A percentile compares a stretch with the other conserved stretches of the same genome.
phyloP scores from a whole-genome alignment of 2,113 vertebrate genomes.

The Nyctereutes procyonoides region DNA sequence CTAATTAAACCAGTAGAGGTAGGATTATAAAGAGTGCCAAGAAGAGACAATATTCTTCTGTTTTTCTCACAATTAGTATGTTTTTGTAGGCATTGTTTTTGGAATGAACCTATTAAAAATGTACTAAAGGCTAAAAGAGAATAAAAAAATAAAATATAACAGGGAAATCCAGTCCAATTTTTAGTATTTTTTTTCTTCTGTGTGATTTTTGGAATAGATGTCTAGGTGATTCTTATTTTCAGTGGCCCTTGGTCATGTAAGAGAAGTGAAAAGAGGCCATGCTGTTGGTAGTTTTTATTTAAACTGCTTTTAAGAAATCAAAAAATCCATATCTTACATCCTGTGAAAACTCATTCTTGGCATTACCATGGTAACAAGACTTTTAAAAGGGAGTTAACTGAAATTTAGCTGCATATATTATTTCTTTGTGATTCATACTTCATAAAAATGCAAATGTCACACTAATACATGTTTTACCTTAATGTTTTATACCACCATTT shows the following conservation, averaged over 20 bases:
- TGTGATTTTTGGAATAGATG: conserved; percentile 62
- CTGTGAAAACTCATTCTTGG: conserved; percentile 87
- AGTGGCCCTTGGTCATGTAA: conserved; percentile 84
- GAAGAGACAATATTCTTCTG: conserved; percentile 59
- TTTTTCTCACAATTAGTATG: conserved; percentile 78
- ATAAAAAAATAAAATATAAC: conserved; percentile 46
- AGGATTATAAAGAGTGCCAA: conserved; percentile 73
- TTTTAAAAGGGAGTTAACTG: conserved; percentile 88
- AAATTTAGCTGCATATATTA: conserved; percentile 90
- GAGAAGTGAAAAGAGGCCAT: conserved; percentile 85
- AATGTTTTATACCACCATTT: conserved; percentile 88
- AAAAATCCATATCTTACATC: conserved; percentile 88
- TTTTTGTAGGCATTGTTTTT: conserved; percentile 70
- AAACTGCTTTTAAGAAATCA: conserved; percentile 84
- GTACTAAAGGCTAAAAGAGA: conserved; percentile 57
- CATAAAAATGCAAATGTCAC: conserved; percentile 91
- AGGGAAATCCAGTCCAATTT: conserved; percentile 44
- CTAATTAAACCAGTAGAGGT: conserved; percentile 76
- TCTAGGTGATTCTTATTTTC: conserved; percentile 84
- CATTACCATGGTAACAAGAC: conserved; percentile 90
- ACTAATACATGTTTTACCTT: conserved; percentile 89
- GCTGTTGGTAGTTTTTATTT: conserved; percentile 87
- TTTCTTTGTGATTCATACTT: conserved; percentile 90
- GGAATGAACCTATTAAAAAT: conserved; percentile 77
- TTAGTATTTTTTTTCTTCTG: conserved; percentile 45